phyloP scores from a whole-genome alignment of 1,140 invertebrate genomes.

The Spodoptera frugiperda region DNA sequence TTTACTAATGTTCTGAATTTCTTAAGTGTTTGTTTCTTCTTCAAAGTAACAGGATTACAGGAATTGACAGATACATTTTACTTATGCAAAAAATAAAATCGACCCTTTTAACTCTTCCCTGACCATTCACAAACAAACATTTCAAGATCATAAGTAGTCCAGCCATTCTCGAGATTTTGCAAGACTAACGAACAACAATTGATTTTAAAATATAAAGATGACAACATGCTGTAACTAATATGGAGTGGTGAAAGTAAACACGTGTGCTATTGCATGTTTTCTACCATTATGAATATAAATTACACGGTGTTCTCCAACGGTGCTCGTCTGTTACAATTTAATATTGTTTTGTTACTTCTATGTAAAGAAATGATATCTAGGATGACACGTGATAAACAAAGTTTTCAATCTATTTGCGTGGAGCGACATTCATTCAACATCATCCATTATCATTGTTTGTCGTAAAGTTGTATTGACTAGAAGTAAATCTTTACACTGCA shows the following conservation, averaged over 20 bases:
- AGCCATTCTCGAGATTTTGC: too few species aligned
- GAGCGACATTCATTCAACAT: too few species aligned
- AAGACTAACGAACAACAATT: too few species aligned
- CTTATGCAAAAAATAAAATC: too few species aligned
- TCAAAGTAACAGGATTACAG: too few species aligned
- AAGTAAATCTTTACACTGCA: not conserved
- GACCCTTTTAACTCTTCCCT: too few species aligned
- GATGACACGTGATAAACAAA: not conserved
- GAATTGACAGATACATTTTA: too few species aligned
- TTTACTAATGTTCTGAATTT: too few species aligned
- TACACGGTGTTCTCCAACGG: not conserved
- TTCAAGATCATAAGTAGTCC: too few species aligned
- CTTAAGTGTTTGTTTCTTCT: too few species aligned
- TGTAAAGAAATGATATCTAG: not conserved
- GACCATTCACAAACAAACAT: too few species aligned
- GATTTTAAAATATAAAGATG: not conserved
- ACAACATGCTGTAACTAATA: constrained; percentile 47
- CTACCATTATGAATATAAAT: constrained; percentile 30
- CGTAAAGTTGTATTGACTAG: not conserved
- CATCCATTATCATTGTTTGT: not conserved
- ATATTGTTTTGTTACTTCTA: not conserved
- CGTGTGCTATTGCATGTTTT: constrained; percentile 46
- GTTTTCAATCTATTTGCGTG: not conserved
- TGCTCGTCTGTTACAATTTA: too few species aligned
- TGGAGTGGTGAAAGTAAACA: constrained; percentile 60